Conservation (phyloP, 1,140 invertebrate species). For the Chymomyza costata region DNA sequence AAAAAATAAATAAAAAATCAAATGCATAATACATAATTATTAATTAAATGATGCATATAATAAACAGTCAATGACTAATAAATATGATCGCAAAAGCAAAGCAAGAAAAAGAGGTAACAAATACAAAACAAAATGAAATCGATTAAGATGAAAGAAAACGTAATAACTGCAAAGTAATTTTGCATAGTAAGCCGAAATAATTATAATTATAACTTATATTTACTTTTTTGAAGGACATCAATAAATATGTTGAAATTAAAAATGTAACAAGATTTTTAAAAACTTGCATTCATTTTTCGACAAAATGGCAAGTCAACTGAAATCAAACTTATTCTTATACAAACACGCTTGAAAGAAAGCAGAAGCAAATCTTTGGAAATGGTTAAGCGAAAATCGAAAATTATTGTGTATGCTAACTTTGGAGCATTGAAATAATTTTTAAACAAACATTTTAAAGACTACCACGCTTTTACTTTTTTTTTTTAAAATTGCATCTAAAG, state of each 20-base stretch:
- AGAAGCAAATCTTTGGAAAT: slow-evolving; percentile 8
- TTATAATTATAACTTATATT: slow-evolving; percentile 70
- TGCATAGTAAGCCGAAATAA: slow-evolving; percentile 67
- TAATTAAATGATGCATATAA: slow-evolving; percentile 31
- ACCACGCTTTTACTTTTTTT: no score
- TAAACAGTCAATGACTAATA: slow-evolving; percentile 6
- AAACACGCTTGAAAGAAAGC: neutral
- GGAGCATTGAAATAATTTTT: no score
- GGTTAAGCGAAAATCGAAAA: slow-evolving; percentile 1
- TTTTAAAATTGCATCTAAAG: no score
- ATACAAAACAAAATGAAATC: slow-evolving; percentile 20
- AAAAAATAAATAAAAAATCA: slow-evolving; percentile 31
- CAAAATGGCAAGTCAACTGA: no score
- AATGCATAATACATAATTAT: slow-evolving; percentile 41
- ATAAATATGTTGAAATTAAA: slow-evolving; percentile 70
- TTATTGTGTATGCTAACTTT: neutral
- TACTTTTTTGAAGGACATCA: slow-evolving; percentile 72
- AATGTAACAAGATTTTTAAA: neutral
- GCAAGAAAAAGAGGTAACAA: slow-evolving; percentile 16
- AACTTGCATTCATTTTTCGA: no score
- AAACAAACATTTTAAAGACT: no score
- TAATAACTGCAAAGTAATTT: slow-evolving; percentile 68
- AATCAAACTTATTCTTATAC: no score
- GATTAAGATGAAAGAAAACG: slow-evolving; percentile 30
- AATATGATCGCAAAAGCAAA: slow-evolving; percentile 11